Percentiles rank a stretch among this genome's conserved stretches.
Evolutionary conservation across 2,113 vertebrate species (phyloP).

Genomic region (Crotalus tigris): DNA sequence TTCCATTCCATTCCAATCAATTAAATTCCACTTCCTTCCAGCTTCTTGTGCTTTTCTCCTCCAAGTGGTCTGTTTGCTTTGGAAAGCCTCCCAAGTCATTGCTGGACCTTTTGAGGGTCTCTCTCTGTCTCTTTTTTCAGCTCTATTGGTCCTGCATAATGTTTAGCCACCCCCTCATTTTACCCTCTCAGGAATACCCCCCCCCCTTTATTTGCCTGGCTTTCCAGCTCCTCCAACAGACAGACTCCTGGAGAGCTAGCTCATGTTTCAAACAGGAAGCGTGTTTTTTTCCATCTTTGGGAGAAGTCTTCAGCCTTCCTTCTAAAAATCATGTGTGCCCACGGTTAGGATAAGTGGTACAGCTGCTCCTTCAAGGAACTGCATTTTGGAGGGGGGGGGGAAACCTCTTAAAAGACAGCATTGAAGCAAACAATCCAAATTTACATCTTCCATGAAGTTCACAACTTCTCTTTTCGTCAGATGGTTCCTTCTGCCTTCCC

Average conservation of each 20-base stretch:
- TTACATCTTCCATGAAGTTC: neutral
- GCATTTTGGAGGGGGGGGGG: neutral
- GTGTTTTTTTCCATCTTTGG: neutral
- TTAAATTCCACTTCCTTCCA: slow-evolving; percentile 50
- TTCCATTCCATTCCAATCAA: slow-evolving; percentile 11
- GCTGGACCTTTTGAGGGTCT: slow-evolving; percentile 35
- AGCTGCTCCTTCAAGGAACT: neutral
- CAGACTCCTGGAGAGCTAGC: neutral
- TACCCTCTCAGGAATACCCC: slow-evolving; percentile 18
- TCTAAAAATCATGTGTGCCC: neutral
- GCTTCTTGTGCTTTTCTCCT: slow-evolving; percentile 29
- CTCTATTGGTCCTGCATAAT: slow-evolving; percentile 30
- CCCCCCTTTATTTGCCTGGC: slow-evolving; percentile 14
- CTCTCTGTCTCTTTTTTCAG: slow-evolving; percentile 20
- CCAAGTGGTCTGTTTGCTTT: slow-evolving; percentile 53
- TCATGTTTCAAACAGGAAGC: slow-evolving; percentile 26
- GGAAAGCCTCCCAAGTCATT: slow-evolving; percentile 56
- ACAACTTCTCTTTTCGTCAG: neutral
- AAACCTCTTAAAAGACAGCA: neutral
- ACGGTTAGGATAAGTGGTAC: neutral
- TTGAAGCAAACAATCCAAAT: neutral
- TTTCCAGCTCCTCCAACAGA: neutral
- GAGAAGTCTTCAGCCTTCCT: neutral
- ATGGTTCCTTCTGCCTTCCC: neutral
- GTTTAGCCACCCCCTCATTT: neutral